These are phyloP conservation scores for Onychomys arenicola DNA, from an alignment of 2,797 vertebrate genomes.

Conservation along the genomic window DNA sequence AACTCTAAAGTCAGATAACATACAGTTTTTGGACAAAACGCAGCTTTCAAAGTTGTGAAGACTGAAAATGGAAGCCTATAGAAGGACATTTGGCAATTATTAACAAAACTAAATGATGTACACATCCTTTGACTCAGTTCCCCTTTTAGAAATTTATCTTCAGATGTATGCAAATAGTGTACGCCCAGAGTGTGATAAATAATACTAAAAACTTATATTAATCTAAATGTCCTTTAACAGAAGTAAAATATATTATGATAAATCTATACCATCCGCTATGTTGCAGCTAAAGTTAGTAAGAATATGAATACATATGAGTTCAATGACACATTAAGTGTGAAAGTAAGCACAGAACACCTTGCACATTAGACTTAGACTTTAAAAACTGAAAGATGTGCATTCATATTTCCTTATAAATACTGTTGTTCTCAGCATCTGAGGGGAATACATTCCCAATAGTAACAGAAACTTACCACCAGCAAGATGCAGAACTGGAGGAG, in stretches of 20 bases:
- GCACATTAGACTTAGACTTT: background rate
- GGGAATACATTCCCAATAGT: background rate
- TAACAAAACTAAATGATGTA: background rate
- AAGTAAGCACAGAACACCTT: background rate
- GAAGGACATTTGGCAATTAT: background rate
- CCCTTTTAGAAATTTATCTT: conserved; percentile 4
- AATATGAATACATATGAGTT: background rate
- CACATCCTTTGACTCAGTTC: background rate
- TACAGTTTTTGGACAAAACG: background rate
- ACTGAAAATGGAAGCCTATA: background rate
- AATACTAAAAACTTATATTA: conserved; percentile 14
- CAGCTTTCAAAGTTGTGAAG: background rate
- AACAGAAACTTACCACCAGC: background rate
- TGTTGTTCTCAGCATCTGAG: background rate
- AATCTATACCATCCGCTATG: background rate
- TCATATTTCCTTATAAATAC: background rate
- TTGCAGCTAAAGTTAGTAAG: background rate
- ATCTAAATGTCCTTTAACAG: background rate
- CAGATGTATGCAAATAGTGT: conserved; percentile 8
- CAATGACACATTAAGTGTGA: background rate
- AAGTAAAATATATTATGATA: conserved; percentile 20
- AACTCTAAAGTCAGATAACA: background rate
- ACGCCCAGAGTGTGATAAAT: background rate
- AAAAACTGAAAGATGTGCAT: background rate
- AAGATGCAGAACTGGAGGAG: background rate